A percentile compares a stretch with the other conserved stretches of the same genome.
These are phyloP conservation scores for Martes martes DNA, from an alignment of 2,113 vertebrate genomes.

Conservation along the genomic window DNA sequence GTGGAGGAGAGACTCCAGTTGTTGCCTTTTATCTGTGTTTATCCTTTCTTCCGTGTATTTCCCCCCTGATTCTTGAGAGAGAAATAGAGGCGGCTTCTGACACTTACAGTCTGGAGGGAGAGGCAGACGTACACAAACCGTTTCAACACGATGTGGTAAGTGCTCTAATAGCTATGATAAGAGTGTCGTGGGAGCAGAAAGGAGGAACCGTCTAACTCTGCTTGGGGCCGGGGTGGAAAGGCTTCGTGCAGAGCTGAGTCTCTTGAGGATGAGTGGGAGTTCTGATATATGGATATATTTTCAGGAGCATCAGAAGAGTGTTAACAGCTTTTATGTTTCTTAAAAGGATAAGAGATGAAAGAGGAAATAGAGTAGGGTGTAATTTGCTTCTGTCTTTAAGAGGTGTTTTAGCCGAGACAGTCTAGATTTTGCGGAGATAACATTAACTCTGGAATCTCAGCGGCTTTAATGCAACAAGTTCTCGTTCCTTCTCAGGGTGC, in stretches of 20 bases:
- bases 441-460: background rate
- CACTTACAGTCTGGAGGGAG: background rate
- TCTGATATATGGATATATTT: background rate
- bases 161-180: background rate
- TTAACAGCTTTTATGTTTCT: conserved; percentile 49
- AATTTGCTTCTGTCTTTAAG: conserved; percentile 39
- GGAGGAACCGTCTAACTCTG: background rate
- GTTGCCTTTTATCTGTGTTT: conserved; percentile 3
- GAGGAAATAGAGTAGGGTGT: background rate
- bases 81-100: conserved; percentile 16
- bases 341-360: conserved; percentile 31
- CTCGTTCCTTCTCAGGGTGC: background rate
- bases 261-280: background rate
- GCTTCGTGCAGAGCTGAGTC: background rate
- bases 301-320: background rate
- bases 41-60: background rate
- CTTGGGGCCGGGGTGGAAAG: background rate
- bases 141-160: background rate
- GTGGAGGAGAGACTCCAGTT: background rate
- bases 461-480: background rate
- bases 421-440: background rate
- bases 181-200: background rate
- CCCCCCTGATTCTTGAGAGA: conserved; percentile 24
- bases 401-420: background rate
- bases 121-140: background rate